A percentile compares a stretch with the other conserved stretches of the same genome.
Conservation (phyloP, 2,113 vertebrate genomes). For the Ceratotherium simum region DNA sequence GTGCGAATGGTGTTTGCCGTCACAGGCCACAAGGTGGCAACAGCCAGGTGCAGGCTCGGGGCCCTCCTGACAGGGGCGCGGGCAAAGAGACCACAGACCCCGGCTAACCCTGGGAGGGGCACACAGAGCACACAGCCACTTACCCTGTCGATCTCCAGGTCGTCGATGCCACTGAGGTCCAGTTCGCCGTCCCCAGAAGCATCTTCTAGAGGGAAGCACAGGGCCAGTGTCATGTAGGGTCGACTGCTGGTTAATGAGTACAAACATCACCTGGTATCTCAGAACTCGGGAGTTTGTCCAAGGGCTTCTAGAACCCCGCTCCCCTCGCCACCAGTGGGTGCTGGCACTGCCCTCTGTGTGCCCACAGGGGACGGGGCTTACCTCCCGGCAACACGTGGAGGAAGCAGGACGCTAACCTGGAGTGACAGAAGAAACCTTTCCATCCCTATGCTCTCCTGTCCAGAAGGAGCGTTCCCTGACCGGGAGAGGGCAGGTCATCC, state of each 20-base stretch:
- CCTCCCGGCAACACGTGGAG: fast-evolving
- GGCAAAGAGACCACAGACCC: background rate
- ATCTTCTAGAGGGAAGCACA: slow-evolving; percentile 86
- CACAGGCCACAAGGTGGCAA: too few relatives aligned
- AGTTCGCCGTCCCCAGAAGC: slow-evolving; percentile 92
- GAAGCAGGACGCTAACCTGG: background rate
- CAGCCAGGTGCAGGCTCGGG: too few relatives aligned
- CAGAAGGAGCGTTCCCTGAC: fast-evolving
- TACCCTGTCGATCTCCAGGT: slow-evolving; percentile 97
- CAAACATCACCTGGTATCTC: background rate
- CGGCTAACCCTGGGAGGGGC: fast-evolving
- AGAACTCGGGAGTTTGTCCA: too few relatives aligned
- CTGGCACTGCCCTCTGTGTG: background rate
- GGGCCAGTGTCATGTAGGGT: background rate
- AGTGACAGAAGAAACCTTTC: too few relatives aligned
- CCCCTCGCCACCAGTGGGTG: background rate
- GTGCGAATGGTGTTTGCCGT: too few relatives aligned
- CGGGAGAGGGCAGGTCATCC: fast-evolving
- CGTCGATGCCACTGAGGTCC: slow-evolving; percentile 97
- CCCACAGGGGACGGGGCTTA: fast-evolving
- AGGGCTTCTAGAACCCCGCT: background rate
- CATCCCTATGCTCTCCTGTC: fast-evolving
- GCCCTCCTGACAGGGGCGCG: too few relatives aligned
- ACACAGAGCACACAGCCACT: background rate
- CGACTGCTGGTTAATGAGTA: fast-evolving